Percentiles rank a stretch among this genome's conserved stretches.
These are phyloP conservation scores for Cyprinodon variegatus DNA, from an alignment of 2,113 vertebrate species.

Conservation along the genomic window DNA sequence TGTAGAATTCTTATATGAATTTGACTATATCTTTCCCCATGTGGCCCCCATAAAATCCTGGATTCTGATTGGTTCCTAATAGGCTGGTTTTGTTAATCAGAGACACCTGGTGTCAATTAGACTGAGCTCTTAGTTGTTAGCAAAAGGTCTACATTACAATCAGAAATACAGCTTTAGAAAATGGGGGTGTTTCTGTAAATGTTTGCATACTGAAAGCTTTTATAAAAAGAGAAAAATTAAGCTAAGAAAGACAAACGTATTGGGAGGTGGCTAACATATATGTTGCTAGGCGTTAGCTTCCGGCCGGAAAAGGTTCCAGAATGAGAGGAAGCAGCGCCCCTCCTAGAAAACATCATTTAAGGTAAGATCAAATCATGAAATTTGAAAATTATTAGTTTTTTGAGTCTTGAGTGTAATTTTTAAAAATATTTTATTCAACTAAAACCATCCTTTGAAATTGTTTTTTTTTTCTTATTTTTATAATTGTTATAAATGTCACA, in stretches of 20 bases:
- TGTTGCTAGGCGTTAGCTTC: neutral
- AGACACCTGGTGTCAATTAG: neutral
- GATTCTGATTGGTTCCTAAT: neutral
- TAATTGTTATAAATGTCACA: too few species aligned
- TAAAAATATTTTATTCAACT: too few species aligned
- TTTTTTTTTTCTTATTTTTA: too few species aligned
- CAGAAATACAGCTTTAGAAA: neutral
- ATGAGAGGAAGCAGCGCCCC: neutral
- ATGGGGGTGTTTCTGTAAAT: too few species aligned
- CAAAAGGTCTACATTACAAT: neutral
- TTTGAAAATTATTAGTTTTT: too few species aligned
- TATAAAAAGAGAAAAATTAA: neutral
- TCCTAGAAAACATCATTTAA: too few species aligned
- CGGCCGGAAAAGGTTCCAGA: neutral
- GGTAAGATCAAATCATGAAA: too few species aligned
- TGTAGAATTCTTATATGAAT: neutral
- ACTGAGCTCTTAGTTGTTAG: neutral
- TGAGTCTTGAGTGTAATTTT: too few species aligned
- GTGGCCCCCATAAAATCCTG: neutral
- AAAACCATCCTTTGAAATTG: too few species aligned
- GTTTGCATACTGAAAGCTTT: neutral
- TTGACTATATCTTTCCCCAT: too few species aligned
- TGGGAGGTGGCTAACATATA: neutral
- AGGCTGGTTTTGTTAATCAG: neutral
- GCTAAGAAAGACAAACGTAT: neutral